These are phyloP conservation scores for Dusona sp. DNA, from an alignment of 2,888 invertebrate species.

Conservation along the genomic window DNA sequence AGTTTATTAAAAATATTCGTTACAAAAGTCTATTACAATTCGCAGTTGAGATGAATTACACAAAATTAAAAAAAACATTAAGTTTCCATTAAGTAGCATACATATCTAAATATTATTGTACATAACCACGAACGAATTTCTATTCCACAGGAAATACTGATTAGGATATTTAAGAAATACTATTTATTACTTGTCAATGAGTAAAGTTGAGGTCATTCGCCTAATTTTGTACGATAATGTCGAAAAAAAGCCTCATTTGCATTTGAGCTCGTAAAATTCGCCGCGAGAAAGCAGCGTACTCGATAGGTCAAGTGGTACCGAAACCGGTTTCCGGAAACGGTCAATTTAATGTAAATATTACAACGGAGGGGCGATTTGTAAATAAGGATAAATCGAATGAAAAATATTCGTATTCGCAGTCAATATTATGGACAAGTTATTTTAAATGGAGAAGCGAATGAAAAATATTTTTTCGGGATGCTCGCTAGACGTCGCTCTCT, in stretches of 20 bases:
- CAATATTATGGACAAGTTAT: neutral
- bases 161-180: constrained; percentile 2
- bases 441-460: neutral
- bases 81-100: constrained; percentile 28
- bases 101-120: constrained; percentile 12
- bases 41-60: constrained; percentile 27
- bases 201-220: neutral
- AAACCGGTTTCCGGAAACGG: neutral
- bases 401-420: constrained; percentile 1
- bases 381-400: neutral
- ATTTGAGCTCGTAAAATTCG: neutral
- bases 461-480: neutral
- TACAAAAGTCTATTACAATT: constrained; percentile 68
- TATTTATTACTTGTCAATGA: neutral
- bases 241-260: neutral
- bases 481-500: constrained; percentile 80
- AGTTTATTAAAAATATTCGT: constrained; percentile 67
- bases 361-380: neutral
- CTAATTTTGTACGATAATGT: neutral
- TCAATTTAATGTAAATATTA: neutral
- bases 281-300: neutral
- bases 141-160: constrained; percentile 79
- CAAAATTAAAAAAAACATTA: constrained; percentile 44
- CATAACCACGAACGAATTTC: constrained; percentile 73
- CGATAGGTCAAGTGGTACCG: neutral